Base-by-base conservation (phyloP, 2,888 invertebrate genomes). In the Tiphia femorata region DNA sequence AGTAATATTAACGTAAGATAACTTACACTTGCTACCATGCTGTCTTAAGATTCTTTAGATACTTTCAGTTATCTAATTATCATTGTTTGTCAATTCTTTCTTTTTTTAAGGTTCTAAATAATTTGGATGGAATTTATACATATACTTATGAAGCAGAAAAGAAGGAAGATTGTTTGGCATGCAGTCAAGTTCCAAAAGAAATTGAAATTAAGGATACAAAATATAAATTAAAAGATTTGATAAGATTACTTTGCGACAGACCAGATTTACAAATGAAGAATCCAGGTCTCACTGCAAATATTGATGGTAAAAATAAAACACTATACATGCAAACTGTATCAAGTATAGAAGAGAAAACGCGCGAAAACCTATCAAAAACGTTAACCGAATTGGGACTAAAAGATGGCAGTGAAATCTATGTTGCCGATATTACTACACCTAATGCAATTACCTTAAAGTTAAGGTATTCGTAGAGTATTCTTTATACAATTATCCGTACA, bases 81-180 rank as follows among this genome's bases (percentile, higher is more conserved):
- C n/a, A n/a, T n/a, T n/a, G n/a, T n/a, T n/a, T n/a, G n/a, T n/a
- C n/a, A n/a, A n/a, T 40, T 55, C 40, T 44, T 40, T 61, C 42
- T 50, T 49, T 48, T 65, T 61, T 52, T 14, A 52, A 82, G 82
- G 81, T 82, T 27, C 64, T 99, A 76, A 98, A 97, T 79, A 95
- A 98, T 86, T 88, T 93, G 0, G 97, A 97, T 77, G 98, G 98
- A 0, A 93, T 98, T 27, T 98, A 98, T 79, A 94, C 96, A 0
- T 97, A 96, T 79, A 96, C 97, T 0, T 98, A 96, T 80, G 92
- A 93, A 82, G 95, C 97, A 0, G 97, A 97, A 79, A 92, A 88
- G 73, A 94, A 93, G 65, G 84, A 89, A 0, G 91, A 93, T 77
- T 99, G 99, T 80, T 85, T 97, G 43, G 95, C 93, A 0, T 99